A percentile compares a stretch with the other conserved stretches of the same genome.
phyloP scores from a whole-genome alignment of 2,888 invertebrate species.

The Euspilapteryx auroguttella region DNA sequence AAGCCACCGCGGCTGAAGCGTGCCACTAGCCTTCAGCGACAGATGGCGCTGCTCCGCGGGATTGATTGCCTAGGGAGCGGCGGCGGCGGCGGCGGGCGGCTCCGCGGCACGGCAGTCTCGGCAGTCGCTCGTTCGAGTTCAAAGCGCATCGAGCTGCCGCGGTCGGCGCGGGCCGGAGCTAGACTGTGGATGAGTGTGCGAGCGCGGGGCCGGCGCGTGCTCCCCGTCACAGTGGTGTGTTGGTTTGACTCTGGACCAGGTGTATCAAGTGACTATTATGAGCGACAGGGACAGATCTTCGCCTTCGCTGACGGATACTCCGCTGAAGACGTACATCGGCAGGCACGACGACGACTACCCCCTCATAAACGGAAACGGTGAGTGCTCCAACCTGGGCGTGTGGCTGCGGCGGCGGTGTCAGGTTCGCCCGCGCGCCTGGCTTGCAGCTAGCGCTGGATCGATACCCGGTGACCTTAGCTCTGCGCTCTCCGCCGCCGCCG shows the following conservation, averaged over 20 bases:
- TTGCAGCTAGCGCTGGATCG: slow-evolving; percentile 3
- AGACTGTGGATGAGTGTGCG: slow-evolving; percentile 40
- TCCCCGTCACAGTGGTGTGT: slow-evolving; percentile 38
- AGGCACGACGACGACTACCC: slow-evolving; percentile 82
- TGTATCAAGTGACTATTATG: slow-evolving; percentile 70
- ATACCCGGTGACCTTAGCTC: background rate
- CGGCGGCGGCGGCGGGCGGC: slow-evolving; percentile 9
- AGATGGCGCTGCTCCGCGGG: slow-evolving; percentile 3
- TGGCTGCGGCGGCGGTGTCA: slow-evolving; percentile 12
- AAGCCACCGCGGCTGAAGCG: slow-evolving; percentile 2
- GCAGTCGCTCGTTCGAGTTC: too few relatives aligned
- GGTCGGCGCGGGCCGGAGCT: slow-evolving; percentile 59
- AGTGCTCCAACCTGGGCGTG: slow-evolving; percentile 19
- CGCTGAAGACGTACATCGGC: slow-evolving; percentile 83
- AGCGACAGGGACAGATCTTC: slow-evolving; percentile 89
- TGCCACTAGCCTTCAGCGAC: background rate
- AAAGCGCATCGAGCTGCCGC: slow-evolving; percentile 50
- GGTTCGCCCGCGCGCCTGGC: slow-evolving; percentile 11
- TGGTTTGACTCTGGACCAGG: slow-evolving; percentile 23
- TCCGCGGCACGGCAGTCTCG: slow-evolving; percentile 1
- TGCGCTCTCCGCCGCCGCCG: too few relatives aligned
- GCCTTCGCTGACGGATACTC: slow-evolving; percentile 86
- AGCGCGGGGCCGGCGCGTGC: slow-evolving; percentile 44
- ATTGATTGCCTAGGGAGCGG: slow-evolving; percentile 16
- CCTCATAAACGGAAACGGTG: slow-evolving; percentile 75